Conservation (phyloP, 2,797 vertebrate genomes). For the Lindbergichthys nudifrons region DNA sequence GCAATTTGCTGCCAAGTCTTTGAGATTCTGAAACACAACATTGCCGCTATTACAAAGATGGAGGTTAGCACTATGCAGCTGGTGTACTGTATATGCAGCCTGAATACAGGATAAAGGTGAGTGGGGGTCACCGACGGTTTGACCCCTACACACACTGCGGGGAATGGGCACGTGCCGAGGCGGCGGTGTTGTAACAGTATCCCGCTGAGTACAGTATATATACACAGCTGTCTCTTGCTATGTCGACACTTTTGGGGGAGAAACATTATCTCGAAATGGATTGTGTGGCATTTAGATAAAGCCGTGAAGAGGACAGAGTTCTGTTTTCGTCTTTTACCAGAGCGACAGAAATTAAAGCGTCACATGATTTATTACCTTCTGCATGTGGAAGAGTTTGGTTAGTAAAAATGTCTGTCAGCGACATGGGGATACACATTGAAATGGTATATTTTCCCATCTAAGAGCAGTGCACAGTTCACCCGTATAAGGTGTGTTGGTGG, state of each 20-base stretch:
- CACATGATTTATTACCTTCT: neutral
- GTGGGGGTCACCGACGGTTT: conserved; percentile 20
- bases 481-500: neutral
- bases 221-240: conserved; percentile 61
- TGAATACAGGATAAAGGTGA: conserved; percentile 7
- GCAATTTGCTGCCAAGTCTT: conserved; percentile 5
- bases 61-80: conserved; percentile 7
- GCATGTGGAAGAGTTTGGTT: neutral
- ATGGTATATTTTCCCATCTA: conserved; percentile 9
- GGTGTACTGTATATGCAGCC: conserved; percentile 4
- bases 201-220: conserved; percentile 33
- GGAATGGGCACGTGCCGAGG: conserved; percentile 19
- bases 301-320: conserved; percentile 13
- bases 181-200: conserved; percentile 39
- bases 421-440: conserved; percentile 14
- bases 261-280: conserved; percentile 52
- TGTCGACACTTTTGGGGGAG: conserved; percentile 43
- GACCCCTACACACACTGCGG: conserved; percentile 22
- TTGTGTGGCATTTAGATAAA: conserved; percentile 28
- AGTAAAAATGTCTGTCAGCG: conserved; percentile 16
- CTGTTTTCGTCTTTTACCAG: conserved; percentile 26
- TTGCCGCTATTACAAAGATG: neutral
- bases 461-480: neutral
- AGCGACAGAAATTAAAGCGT: conserved; percentile 9
- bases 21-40: neutral